A percentile compares a stretch with the other conserved stretches of the same genome.
phyloP scores from a whole-genome alignment of 64 coral and sea anemone genomes.

The Montipora sp. region DNA sequence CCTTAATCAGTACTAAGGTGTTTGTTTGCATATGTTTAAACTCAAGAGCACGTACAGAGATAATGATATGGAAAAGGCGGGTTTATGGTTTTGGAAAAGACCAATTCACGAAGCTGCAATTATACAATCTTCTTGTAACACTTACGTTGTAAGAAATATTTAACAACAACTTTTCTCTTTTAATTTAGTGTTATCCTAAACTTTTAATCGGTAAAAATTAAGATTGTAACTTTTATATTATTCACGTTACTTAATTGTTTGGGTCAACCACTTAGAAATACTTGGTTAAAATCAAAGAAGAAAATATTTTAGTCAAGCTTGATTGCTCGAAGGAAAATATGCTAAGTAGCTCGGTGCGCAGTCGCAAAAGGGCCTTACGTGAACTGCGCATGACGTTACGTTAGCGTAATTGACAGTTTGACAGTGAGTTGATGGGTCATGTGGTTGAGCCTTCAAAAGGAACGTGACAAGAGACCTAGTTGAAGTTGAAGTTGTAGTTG shows the following conservation, averaged over 20 bases:
- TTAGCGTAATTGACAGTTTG: slow-evolving; percentile 10
- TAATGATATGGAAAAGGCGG: not conserved
- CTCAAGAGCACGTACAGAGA: not conserved
- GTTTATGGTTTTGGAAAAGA: not conserved
- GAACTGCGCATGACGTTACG: not conserved
- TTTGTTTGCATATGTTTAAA: not conserved
- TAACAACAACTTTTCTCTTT: not conserved
- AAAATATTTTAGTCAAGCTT: not conserved
- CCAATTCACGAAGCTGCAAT: not conserved
- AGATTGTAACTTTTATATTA: slow-evolving; percentile 5
- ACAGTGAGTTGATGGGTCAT: slow-evolving; percentile 3
- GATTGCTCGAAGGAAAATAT: slow-evolving; percentile 7
- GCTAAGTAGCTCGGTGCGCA: not conserved
- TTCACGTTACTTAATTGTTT: not conserved
- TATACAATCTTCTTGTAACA: not conserved
- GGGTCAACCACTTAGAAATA: slow-evolving; percentile 13
- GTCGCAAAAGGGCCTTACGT: not conserved
- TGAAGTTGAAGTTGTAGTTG: not conserved
- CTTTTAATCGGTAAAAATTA: slow-evolving; percentile 3
- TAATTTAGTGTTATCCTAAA: slow-evolving; percentile 6
- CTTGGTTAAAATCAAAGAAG: not conserved
- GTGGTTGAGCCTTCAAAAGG: not conserved
- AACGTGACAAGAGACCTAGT: not conserved
- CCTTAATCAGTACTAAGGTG: not conserved
- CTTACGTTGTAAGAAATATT: not conserved